Conservation (phyloP, 1,140 invertebrate species). For the Bombus haemorrhoidalis region DNA sequence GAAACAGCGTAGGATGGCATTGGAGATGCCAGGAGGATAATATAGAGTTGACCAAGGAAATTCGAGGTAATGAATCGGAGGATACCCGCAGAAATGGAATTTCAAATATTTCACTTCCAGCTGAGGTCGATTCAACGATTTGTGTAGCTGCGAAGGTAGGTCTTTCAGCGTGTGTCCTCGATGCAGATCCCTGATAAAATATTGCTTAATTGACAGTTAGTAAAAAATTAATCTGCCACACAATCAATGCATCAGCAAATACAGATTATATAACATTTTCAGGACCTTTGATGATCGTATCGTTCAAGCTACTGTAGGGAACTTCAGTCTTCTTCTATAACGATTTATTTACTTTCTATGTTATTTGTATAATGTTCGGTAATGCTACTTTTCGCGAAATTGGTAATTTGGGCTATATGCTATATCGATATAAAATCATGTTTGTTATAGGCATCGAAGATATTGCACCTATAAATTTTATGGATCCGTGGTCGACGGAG, state of each 20-base stretch:
- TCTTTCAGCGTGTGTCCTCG: background rate
- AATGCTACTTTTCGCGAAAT: background rate
- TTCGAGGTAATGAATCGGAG: constrained; percentile 63
- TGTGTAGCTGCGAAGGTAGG: background rate
- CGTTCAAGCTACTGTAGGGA: background rate
- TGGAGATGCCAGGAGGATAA: constrained; percentile 44
- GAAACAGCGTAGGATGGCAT: constrained; percentile 27
- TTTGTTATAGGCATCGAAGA: background rate
- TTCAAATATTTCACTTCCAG: constrained; percentile 43
- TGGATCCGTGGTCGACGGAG: background rate
- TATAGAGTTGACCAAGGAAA: constrained; percentile 60
- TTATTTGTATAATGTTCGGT: background rate
- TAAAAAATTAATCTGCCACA: no score
- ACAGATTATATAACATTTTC: background rate
- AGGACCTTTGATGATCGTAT: no score
- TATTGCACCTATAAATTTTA: constrained; percentile 9
- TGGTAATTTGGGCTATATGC: background rate
- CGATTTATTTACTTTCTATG: background rate
- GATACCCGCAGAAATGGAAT: constrained; percentile 49
- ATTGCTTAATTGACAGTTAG: background rate
- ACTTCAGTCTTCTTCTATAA: background rate
- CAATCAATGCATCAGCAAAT: no score
- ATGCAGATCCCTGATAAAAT: background rate
- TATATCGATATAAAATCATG: constrained; percentile 7
- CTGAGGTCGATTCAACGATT: background rate